Base-by-base conservation (phyloP, 2,888 invertebrate species). In the Oasisia sp. region DNA sequence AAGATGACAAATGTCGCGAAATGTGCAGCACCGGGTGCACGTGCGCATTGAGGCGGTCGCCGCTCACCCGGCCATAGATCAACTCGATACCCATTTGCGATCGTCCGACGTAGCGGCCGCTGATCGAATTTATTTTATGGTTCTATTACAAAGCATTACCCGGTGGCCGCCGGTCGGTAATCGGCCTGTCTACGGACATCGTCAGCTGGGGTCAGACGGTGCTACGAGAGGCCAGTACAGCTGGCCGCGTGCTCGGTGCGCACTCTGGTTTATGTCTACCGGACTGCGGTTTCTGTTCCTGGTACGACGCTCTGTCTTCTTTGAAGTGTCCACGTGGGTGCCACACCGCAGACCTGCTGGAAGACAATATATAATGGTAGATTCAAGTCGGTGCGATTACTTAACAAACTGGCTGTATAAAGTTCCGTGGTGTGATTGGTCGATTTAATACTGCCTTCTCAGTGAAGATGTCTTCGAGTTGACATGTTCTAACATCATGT, bases 1-100 rank as follows among this genome's bases (percentile, higher is more conserved):
- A 74, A 74, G 74, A 74, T 74, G 74, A 74, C 74, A 74, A 74
- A 74, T 74, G 74, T 74, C 74, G 74, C 74, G 74, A 74, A 74
- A 27, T 27, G 74, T 27, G 74, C 27, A 74, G 74, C 74, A 74
- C 74, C 74, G 74, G 74, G 74, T 74, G 74, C 19, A 74, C 74
- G n/a, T 74, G 74, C 74, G 14, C 74, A 74, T 74, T 74, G 27
- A 74, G n/a, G 27, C 74, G 74, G 27, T 74, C 74, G 74, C 74
- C 74, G 74, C n/a, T 27, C 14, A 74, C 74, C 74, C 74, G 74
- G 74, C 74, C 74, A 74, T 74, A 74, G 14, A 74, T 74, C 74
- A 74, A 74, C 74, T 74, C 74, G 27, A 74, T 74, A 74, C 74
- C 74, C 74, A 74, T 74, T 74, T 74, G 74, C 74, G 74, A 19